Percentiles rank a stretch among this genome's conserved stretches.
phyloP scores from a whole-genome alignment of 2,113 vertebrate species.

The Syrrhaptes paradoxus region DNA sequence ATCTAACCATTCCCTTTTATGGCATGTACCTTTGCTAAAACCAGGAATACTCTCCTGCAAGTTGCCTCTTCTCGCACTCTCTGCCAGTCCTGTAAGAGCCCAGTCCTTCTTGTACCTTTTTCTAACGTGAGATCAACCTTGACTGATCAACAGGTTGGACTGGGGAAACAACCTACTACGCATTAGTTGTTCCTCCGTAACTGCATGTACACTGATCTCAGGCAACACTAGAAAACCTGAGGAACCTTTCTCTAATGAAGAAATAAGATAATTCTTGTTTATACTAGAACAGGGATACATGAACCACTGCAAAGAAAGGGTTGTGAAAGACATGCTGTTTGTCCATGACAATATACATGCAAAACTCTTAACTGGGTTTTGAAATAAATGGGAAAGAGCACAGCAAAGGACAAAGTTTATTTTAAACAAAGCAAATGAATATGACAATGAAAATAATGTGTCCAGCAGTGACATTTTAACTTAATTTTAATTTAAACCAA shows the following conservation, averaged over 20 bases:
- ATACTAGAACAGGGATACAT: background rate
- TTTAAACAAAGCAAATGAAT: background rate
- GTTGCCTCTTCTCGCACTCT: background rate
- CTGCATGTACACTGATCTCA: background rate
- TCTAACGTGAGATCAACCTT: background rate
- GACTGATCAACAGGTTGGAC: background rate
- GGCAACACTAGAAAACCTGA: background rate
- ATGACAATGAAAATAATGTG: background rate
- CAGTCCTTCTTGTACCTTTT: background rate
- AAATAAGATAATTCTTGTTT: background rate
- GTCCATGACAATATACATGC: background rate
- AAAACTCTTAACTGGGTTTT: background rate
- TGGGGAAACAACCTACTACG: background rate
- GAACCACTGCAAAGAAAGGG: background rate
- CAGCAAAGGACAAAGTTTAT: background rate
- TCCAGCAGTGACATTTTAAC: background rate
- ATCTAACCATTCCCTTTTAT: background rate
- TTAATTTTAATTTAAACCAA: background rate
- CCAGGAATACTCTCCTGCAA: background rate
- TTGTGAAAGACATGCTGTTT: background rate
- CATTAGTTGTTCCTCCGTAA: background rate
- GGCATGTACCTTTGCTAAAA: background rate
- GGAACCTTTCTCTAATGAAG: background rate
- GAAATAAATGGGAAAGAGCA: background rate
- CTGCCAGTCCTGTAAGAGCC: background rate